Evolutionary conservation across 1,140 invertebrate species (phyloP).

Genomic region (Scaptomyza graminum): DNA sequence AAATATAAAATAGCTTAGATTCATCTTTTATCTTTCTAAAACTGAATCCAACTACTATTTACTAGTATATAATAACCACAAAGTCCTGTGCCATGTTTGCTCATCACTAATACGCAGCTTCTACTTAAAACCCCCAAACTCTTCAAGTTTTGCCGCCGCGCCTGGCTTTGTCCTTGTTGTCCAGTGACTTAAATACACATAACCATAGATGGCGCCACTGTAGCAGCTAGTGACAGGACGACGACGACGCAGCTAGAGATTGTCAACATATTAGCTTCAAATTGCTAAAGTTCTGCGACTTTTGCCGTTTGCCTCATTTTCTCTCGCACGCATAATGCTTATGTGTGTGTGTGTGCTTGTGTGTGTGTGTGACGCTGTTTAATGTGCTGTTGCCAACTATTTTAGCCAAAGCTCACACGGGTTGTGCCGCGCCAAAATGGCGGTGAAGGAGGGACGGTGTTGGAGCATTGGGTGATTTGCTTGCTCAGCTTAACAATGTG

Average conservation of each 20-base stretch:
- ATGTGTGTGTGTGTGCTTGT: constrained; percentile 4
- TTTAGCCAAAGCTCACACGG: constrained; percentile 81
- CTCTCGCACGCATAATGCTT: constrained; percentile 42
- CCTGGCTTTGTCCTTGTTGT: constrained; percentile 65
- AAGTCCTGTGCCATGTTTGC: not conserved
- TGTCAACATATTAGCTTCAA: constrained; percentile 83
- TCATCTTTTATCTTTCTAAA: no score
- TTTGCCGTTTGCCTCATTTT: constrained; percentile 78
- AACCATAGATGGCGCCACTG: constrained; percentile 72
- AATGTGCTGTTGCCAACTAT: constrained; percentile 83
- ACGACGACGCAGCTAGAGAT: constrained; percentile 54
- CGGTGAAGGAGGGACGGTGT: not conserved
- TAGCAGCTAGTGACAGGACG: constrained; percentile 9
- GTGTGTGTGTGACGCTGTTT: constrained; percentile 44
- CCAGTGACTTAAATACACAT: constrained; percentile 75
- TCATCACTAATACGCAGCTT: not conserved
- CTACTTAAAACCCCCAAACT: not conserved
- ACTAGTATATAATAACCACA: not conserved
- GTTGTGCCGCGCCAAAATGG: constrained; percentile 48
- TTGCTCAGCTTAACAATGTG: constrained; percentile 73
- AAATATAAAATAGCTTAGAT: no score
- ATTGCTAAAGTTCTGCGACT: constrained; percentile 81
- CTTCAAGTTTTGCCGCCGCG: not conserved
- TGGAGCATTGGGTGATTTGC: constrained; percentile 64
- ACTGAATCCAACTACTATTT: no score